Evolutionary conservation across 2,113 vertebrate genomes (phyloP).

Genomic region (Epinephelus fuscoguttatus): DNA sequence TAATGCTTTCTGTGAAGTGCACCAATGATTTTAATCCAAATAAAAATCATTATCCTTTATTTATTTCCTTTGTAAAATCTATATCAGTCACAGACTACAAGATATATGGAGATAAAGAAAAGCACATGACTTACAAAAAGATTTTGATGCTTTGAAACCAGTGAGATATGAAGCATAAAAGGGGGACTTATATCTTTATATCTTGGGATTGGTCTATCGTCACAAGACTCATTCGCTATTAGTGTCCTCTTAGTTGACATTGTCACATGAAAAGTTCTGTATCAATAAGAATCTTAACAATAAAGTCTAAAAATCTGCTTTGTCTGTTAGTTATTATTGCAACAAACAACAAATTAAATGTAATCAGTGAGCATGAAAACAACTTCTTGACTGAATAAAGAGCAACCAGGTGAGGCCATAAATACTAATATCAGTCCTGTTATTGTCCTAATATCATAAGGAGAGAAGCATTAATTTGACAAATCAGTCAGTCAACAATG

Average conservation of each 20-base stretch:
- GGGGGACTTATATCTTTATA: background rate
- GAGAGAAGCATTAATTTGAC: constrained; percentile 32
- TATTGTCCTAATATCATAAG: background rate
- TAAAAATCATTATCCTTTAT: background rate
- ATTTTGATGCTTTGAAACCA: background rate
- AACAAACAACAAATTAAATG: background rate
- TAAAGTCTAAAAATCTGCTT: background rate
- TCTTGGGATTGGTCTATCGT: background rate
- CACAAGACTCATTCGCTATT: background rate
- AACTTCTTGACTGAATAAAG: background rate
- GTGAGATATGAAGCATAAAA: background rate
- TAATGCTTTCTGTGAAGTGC: background rate
- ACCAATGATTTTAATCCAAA: background rate
- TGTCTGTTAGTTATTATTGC: constrained; percentile 1
- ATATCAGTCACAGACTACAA: background rate
- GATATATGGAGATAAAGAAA: background rate
- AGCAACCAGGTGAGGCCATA: background rate
- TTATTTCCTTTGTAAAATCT: background rate
- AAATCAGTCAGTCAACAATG: constrained; percentile 33
- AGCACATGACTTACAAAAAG: background rate
- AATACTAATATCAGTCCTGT: background rate
- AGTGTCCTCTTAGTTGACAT: background rate
- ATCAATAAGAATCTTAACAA: background rate
- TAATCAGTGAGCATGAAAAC: constrained; percentile 1
- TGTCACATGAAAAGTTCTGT: background rate